Percentiles rank a stretch among this genome's conserved stretches.
Evolutionary conservation across 2,888 invertebrate genomes (phyloP).

Genomic region (Chrysomela aeneicollis): DNA sequence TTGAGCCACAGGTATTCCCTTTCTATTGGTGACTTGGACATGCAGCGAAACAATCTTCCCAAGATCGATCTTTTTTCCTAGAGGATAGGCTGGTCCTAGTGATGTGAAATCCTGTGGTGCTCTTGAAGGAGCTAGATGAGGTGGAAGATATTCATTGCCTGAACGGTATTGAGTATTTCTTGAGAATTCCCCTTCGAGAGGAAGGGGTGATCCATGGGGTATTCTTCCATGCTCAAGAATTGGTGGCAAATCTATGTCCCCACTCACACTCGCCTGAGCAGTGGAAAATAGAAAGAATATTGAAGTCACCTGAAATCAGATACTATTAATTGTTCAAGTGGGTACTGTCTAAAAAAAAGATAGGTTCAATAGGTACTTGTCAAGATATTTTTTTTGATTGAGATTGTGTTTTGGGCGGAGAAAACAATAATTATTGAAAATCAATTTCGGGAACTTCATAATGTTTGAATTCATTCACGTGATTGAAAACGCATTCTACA

Average conservation of each 20-base stretch:
- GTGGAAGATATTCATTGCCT: background rate
- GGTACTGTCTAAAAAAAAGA: too few species aligned
- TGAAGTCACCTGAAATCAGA: background rate
- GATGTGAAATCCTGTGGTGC: background rate
- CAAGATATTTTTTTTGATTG: too few species aligned
- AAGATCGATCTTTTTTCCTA: slow-evolving; percentile 38
- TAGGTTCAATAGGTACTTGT: too few species aligned
- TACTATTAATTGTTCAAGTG: background rate
- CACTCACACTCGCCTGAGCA: slow-evolving; percentile 2
- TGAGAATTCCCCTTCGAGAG: background rate
- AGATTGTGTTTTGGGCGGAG: too few species aligned
- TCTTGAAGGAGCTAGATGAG: background rate
- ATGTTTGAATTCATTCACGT: too few species aligned
- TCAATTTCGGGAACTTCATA: too few species aligned
- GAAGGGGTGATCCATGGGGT: background rate
- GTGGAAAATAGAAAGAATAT: background rate
- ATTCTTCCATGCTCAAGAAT: background rate
- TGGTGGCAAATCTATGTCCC: slow-evolving; percentile 1
- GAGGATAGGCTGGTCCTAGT: slow-evolving; percentile 16
- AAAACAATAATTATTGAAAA: too few species aligned
- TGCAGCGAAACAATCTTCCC: slow-evolving; percentile 48
- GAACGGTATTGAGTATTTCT: background rate
- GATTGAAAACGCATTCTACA: too few species aligned
- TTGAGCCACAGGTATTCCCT: slow-evolving; percentile 63
- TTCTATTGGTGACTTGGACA: slow-evolving; percentile 61